These are phyloP conservation scores for Triplophysa rosa DNA, from an alignment of 2,113 vertebrate species.

Conservation along the genomic window DNA sequence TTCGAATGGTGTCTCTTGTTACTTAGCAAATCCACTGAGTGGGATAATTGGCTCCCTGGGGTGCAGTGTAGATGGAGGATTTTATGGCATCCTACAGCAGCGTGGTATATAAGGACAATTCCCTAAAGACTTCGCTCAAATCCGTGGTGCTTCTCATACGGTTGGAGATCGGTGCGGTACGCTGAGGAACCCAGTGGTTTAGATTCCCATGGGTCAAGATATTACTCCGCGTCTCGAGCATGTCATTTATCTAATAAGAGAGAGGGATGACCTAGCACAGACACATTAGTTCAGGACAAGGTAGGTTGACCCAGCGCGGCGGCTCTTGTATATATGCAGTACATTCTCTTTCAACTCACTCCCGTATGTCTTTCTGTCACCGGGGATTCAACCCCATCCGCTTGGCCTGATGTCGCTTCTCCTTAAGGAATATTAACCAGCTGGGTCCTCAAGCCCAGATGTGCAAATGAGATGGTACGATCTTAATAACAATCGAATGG, in stretches of 20 bases:
- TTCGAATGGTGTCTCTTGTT: slow-evolving; percentile 40
- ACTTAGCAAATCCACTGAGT: slow-evolving; percentile 43
- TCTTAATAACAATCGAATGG: slow-evolving; percentile 8
- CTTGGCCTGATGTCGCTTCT: slow-evolving; percentile 15
- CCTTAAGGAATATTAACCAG: slow-evolving; percentile 29
- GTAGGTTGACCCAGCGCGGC: background rate
- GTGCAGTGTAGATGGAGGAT: slow-evolving; percentile 1
- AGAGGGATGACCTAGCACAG: background rate
- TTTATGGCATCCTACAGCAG: slow-evolving; percentile 3
- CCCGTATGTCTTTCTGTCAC: slow-evolving; percentile 29
- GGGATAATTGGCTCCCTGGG: slow-evolving; percentile 28
- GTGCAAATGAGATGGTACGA: slow-evolving; percentile 12
- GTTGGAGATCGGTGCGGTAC: background rate
- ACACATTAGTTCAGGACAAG: slow-evolving; percentile 10
- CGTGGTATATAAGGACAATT: background rate
- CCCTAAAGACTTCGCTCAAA: background rate
- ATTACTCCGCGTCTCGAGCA: background rate
- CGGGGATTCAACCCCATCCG: background rate
- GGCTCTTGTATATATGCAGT: background rate
- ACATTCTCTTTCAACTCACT: slow-evolving; percentile 31
- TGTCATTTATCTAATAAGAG: background rate
- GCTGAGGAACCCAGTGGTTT: background rate
- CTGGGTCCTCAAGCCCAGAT: slow-evolving; percentile 9
- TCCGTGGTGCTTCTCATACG: background rate
- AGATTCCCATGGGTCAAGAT: background rate